A percentile compares a stretch with the other conserved stretches of the same genome.
Conservation (phyloP, 2,888 invertebrate species). For the Pseudanteris insignis region DNA sequence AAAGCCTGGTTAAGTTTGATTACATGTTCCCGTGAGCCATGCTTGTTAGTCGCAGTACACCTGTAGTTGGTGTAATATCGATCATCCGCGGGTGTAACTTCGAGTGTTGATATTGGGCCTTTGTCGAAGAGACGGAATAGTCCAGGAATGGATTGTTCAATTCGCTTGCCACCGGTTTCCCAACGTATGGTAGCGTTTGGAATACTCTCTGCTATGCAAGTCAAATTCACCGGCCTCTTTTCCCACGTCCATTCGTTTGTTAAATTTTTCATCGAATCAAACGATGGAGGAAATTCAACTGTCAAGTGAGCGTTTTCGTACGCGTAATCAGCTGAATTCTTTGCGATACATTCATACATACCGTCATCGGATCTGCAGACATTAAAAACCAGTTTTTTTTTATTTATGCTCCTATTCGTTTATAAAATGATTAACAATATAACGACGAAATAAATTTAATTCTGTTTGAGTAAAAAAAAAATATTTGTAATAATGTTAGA, state of each 20-base stretch:
- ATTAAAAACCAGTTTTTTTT: background rate
- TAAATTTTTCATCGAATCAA: constrained; percentile 75
- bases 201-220: constrained; percentile 87
- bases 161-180: constrained; percentile 68
- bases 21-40: constrained; percentile 75
- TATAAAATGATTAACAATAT: no score
- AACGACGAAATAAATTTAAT: no score
- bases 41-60: constrained; percentile 81
- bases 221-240: constrained; percentile 80
- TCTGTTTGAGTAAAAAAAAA: no score
- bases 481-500: no score
- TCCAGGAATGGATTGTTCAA: constrained; percentile 35
- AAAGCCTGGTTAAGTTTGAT: constrained; percentile 71
- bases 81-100: constrained; percentile 74
- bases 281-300: constrained; percentile 84
- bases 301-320: constrained; percentile 83
- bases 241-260: constrained; percentile 85
- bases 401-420: no score
- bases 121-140: constrained; percentile 71
- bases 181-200: constrained; percentile 93
- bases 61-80: constrained; percentile 79
- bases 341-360: constrained; percentile 86
- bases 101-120: constrained; percentile 78
- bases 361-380: constrained; percentile 79
- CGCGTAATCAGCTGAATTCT: constrained; percentile 80